phyloP scores from a whole-genome alignment of 53 echinoderm and acorn worm species.

The Arbacia lixula region DNA sequence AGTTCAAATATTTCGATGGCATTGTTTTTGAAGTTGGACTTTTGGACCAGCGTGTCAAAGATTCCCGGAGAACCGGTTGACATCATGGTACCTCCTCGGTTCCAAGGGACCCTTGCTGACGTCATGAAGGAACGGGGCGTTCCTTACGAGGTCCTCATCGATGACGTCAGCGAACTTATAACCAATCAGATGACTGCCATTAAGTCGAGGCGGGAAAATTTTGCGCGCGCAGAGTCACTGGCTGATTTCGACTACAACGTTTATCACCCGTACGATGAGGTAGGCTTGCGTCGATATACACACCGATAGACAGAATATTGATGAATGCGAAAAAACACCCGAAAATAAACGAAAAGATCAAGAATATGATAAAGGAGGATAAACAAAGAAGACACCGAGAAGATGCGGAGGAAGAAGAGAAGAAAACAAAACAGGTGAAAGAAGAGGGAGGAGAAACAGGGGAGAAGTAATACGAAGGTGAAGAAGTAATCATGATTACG shows the following conservation, averaged over 20 bases:
- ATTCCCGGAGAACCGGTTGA: slow-evolving; percentile 53
- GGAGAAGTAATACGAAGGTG: no score
- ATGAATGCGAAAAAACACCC: no score
- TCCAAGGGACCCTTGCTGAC: slow-evolving; percentile 6
- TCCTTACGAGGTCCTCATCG: slow-evolving; percentile 53
- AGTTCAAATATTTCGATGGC: not conserved
- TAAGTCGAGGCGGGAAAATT: slow-evolving; percentile 1
- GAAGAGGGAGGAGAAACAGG: no score
- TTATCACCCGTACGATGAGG: slow-evolving; percentile 71
- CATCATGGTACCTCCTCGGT: slow-evolving; percentile 67
- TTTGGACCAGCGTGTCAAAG: slow-evolving; percentile 60
- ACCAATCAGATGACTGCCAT: slow-evolving; percentile 48
- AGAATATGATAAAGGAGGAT: no score
- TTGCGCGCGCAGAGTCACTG: not conserved
- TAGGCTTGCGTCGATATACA: not conserved
- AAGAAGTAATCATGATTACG: no score
- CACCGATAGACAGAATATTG: not conserved
- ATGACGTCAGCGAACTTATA: slow-evolving; percentile 60
- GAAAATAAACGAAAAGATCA: no score
- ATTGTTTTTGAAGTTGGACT: slow-evolving; percentile 67
- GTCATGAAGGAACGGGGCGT: slow-evolving; percentile 31
- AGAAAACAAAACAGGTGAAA: no score
- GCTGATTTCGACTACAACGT: slow-evolving; percentile 62
- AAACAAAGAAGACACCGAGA: no score
- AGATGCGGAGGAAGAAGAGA: no score